These are phyloP conservation scores for Siniperca obscura DNA, from an alignment of 2,797 vertebrate genomes.

Conservation along the genomic window DNA sequence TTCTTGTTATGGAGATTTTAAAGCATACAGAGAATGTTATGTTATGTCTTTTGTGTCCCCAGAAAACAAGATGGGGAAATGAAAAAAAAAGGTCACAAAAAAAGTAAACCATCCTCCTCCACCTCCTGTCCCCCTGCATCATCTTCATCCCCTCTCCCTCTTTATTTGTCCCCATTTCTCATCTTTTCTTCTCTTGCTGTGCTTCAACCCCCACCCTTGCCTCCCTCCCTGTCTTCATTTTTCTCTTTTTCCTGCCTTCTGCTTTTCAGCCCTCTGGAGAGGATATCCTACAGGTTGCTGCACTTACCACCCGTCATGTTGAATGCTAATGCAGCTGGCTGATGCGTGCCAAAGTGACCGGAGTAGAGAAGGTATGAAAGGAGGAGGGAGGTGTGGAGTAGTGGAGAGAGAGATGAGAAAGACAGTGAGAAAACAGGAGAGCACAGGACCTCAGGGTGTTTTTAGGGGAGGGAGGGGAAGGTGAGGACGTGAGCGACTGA, in stretches of 20 bases:
- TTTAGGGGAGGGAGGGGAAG: conserved; percentile 50
- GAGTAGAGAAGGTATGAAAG: conserved; percentile 27
- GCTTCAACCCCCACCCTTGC: not conserved
- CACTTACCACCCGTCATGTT: conserved; percentile 38
- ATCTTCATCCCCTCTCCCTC: not conserved
- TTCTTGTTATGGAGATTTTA: not conserved
- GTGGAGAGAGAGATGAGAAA: conserved; percentile 17
- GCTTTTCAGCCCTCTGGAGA: conserved; percentile 10
- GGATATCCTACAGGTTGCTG: conserved; percentile 58
- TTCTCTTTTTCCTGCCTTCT: conserved; percentile 19
- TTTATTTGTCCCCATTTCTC: conserved; percentile 1
- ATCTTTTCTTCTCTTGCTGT: not conserved
- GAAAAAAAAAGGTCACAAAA: not conserved
- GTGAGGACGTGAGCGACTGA: conserved; percentile 36
- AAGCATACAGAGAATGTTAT: too few species aligned
- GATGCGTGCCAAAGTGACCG: conserved; percentile 41
- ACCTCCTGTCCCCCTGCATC: conserved; percentile 1
- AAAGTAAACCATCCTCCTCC: not conserved
- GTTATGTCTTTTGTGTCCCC: not conserved
- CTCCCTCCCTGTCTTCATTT: conserved; percentile 7
- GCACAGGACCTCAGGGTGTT: conserved; percentile 50
- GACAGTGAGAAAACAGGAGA: conserved; percentile 28
- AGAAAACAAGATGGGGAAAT: not conserved
- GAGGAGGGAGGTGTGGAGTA: conserved; percentile 2
- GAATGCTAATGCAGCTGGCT: conserved; percentile 56